A percentile compares a stretch with the other conserved stretches of the same genome.
Evolutionary conservation across 2,113 vertebrate species (phyloP).

Genomic region (Fulmarus glacialis): DNA sequence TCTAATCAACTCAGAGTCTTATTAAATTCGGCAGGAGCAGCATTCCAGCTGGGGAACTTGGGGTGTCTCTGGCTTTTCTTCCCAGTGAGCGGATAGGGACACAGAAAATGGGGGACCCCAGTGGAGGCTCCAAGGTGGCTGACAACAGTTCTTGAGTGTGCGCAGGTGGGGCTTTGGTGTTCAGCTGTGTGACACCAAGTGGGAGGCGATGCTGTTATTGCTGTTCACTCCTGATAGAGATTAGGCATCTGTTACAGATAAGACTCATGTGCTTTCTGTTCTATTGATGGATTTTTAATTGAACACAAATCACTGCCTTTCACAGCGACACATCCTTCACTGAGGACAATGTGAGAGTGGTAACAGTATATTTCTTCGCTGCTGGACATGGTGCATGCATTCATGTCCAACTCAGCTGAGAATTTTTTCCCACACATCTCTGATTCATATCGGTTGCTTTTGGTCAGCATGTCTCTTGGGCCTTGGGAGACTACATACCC

Average conservation of each 20-base stretch:
- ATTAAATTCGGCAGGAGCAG: accelerated
- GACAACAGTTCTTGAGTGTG: neutral
- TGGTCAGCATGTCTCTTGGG: neutral
- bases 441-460: neutral
- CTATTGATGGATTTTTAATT: neutral
- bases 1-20: neutral
- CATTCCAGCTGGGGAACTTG: neutral
- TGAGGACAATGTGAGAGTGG: neutral
- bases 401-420: neutral
- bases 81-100: neutral
- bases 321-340: neutral
- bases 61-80: neutral
- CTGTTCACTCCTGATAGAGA: neutral
- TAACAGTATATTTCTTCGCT: neutral
- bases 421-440: neutral
- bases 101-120: neutral
- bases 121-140: neutral
- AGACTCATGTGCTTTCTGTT: neutral
- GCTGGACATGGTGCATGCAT: neutral
- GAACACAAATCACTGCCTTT: neutral
- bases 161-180: neutral
- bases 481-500: neutral
- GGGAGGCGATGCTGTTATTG: accelerated
- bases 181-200: neutral
- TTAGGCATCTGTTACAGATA: neutral